Evolutionary conservation across 2,888 invertebrate genomes (phyloP).

Genomic region (Syrphus vitripennis): DNA sequence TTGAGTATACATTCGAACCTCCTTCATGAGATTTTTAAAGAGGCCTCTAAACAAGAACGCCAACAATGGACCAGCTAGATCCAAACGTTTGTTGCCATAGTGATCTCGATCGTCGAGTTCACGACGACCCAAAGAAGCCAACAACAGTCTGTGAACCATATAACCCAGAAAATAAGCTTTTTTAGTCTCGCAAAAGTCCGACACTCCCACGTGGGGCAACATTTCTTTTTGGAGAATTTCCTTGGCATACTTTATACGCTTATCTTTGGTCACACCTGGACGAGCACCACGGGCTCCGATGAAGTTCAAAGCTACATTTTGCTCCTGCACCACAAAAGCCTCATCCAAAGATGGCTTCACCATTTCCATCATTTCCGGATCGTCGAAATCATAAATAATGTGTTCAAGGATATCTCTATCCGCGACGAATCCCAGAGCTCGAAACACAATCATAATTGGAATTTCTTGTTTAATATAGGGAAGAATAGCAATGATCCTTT

Average conservation of each 20-base stretch:
- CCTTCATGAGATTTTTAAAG: conserved; percentile 97
- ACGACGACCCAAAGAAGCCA: conserved; percentile 96
- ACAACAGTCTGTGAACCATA: conserved; percentile 98
- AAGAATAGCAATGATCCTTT: conserved; percentile 97
- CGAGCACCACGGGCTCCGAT: conserved; percentile 98
- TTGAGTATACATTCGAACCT: conserved; percentile 98
- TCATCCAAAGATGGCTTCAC: conserved; percentile 99
- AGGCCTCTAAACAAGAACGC: conserved; percentile 98
- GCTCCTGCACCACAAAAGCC: conserved; percentile 99
- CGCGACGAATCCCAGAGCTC: conserved; percentile 99
- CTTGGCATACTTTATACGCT: conserved; percentile 98
- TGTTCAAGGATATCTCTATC: conserved; percentile 99
- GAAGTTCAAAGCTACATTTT: conserved; percentile 98
- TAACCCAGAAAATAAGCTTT: conserved; percentile 99
- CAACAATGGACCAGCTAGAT: conserved; percentile 97
- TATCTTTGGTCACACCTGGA: conserved; percentile 99
- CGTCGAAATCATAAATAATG: conserved; percentile 99
- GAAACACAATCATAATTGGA: conserved; percentile 99
- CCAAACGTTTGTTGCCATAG: conserved; percentile 98
- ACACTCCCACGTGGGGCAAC: conserved; percentile 99
- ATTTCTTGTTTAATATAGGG: conserved; percentile 99
- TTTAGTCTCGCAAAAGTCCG: conserved; percentile 99
- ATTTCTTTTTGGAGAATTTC: conserved; percentile 99
- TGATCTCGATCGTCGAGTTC: conserved; percentile 99
- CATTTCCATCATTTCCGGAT: conserved; percentile 99